Evolutionary conservation across 2,888 invertebrate species (phyloP), one percentile per base, ranked within the genome.

Genomic region (Limnephilus rhombicus): DNA sequence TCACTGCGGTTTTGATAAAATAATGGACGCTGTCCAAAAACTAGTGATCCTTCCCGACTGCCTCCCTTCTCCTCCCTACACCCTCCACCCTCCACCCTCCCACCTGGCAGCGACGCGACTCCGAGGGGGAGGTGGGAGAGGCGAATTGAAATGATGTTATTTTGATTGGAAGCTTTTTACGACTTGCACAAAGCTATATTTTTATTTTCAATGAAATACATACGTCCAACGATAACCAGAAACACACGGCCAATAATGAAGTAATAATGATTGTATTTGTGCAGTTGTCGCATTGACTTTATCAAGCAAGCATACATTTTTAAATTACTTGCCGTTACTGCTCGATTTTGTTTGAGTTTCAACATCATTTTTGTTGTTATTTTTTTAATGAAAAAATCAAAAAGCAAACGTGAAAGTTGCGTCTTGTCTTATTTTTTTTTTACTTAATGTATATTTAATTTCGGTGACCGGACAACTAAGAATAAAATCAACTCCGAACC

Each of bases 21-120:
- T 95, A 95, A 95, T 95, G 95, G 95, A 95, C 94, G 94, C 95
- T 95, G 95, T 95, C 95, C 95, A 95, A 95, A 93, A 95, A 89
- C 89, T 91, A 82, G 89, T 89, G 89, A 89, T 89, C 91, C 94
- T 95, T 95, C 95, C 94, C 94, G 94, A 93, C 94, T 94, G 94
- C 94, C 94, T 94, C 93, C 94, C 94, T 93, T 94, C 11, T 34
- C 83, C 53, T 18, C 37, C 68, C 49, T 80, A 4, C 37, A 9
- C 34, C 85, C 49, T 80, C 12, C 37, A 9, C 34, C 85, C n/a
- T 1, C 85, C 34, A n/a, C 5, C 31, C 87, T 7, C 82, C 88
- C 86, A 13, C 15, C 80, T n/a, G 85, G 37, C 12, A 11, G 29
- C 24, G 68, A 34, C 34, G 90, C 18, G n/a, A 11, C 45, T 80